Evolutionary conservation across 2,113 vertebrate genomes (phyloP).

Genomic region (Podarcis muralis): DNA sequence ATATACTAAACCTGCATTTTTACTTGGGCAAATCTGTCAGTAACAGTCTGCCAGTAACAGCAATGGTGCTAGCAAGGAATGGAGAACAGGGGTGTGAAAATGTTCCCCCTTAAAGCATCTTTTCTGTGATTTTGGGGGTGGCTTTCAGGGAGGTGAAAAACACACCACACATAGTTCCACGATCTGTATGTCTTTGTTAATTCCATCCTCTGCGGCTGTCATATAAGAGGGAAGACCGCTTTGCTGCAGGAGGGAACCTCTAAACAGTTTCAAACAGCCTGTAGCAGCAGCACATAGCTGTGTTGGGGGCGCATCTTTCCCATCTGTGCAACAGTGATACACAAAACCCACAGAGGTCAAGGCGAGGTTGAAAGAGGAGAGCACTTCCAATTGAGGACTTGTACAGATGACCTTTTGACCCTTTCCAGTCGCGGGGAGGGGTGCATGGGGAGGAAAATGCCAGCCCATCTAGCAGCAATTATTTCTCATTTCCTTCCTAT

Average conservation of each 20-base stretch:
- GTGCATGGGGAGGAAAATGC: neutral
- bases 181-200: neutral
- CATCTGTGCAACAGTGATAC: neutral
- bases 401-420: neutral
- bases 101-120: neutral
- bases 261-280: neutral
- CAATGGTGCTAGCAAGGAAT: neutral
- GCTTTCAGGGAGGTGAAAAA: neutral
- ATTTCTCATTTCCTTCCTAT: neutral
- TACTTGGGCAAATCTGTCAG: neutral
- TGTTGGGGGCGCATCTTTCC: neutral
- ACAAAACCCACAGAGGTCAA: constrained; percentile 20
- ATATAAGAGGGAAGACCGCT: neutral
- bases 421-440: neutral
- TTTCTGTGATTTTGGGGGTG: neutral
- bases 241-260: neutral
- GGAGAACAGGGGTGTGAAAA: neutral
- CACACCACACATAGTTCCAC: neutral
- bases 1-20: neutral
- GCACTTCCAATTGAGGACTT: neutral
- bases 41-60: neutral
- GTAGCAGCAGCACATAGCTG: neutral
- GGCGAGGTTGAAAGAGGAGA: neutral
- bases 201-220: neutral
- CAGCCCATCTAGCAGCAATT: neutral